A percentile compares a stretch with the other conserved stretches of the same genome.
phyloP scores from a whole-genome alignment of 2,888 invertebrate species.

The Liopterus haemorrhoidalis region DNA sequence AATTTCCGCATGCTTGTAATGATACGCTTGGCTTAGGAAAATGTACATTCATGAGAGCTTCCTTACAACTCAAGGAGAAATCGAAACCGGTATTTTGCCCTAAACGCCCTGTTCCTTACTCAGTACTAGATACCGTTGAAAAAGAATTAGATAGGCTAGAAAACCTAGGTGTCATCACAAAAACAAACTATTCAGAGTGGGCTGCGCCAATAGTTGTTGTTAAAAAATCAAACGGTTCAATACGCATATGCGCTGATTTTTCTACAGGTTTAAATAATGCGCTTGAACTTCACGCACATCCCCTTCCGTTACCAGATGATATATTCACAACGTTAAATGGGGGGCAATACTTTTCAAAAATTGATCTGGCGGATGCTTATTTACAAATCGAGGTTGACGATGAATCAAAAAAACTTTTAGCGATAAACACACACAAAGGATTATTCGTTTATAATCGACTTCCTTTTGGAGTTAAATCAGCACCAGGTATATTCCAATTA shows the following conservation, averaged over 20 bases:
- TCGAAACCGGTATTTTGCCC: constrained; percentile 23
- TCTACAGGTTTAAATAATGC: constrained; percentile 26
- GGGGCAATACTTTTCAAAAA: too few species aligned
- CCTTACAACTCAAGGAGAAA: constrained; percentile 18
- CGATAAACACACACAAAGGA: too few species aligned
- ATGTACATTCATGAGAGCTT: constrained; percentile 15
- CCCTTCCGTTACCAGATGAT: constrained; percentile 24
- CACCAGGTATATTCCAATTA: constrained; percentile 39
- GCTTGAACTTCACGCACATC: constrained; percentile 25
- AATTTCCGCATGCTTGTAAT: too few species aligned
- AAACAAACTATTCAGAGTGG: constrained; percentile 33
- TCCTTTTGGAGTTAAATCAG: constrained; percentile 37
- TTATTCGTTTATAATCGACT: constrained; percentile 39
- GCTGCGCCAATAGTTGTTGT: constrained; percentile 36
- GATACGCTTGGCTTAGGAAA: too few species aligned
- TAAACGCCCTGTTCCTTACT: constrained; percentile 17
- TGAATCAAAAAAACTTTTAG: too few species aligned
- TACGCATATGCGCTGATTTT: constrained; percentile 31
- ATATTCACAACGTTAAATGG: constrained; percentile 6
- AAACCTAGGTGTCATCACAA: constrained; percentile 25
- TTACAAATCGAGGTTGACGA: constrained; percentile 3
- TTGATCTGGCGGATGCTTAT: constrained; percentile 9
- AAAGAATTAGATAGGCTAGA: constrained; percentile 20
- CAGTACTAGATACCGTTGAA: constrained; percentile 18
- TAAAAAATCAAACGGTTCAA: constrained; percentile 28